These are phyloP conservation scores for Ophthalmolycus amberensis DNA, from an alignment of 2,113 vertebrate species.

Conservation along the genomic window DNA sequence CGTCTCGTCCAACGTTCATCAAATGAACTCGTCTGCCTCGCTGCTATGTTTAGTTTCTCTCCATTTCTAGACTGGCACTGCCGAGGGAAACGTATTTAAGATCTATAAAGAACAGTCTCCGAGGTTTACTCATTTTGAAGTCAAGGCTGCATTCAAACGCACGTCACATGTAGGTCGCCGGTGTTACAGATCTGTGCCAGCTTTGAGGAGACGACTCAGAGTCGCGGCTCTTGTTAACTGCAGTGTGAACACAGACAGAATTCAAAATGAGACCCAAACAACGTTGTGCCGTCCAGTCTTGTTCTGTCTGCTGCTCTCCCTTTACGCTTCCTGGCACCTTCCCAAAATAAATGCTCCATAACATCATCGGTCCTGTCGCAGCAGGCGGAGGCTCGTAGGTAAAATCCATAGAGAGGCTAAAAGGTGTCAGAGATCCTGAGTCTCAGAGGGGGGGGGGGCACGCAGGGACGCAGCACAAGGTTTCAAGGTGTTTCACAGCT, in stretches of 20 bases:
- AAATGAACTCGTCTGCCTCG: neutral
- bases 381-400: conserved; percentile 24
- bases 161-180: conserved; percentile 13
- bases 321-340: conserved; percentile 30
- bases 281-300: conserved; percentile 4
- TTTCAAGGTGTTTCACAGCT: conserved; percentile 45
- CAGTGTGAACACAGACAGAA: conserved; percentile 7
- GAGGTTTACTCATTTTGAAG: neutral
- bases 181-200: conserved; percentile 18
- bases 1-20: neutral
- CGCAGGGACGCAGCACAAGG: conserved; percentile 35
- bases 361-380: conserved; percentile 23
- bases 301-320: neutral
- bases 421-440: conserved; percentile 67
- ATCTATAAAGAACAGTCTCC: neutral
- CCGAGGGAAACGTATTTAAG: neutral
- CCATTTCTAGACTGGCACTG: neutral
- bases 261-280: conserved; percentile 34
- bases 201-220: neutral
- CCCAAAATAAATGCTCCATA: conserved; percentile 10
- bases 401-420: conserved; percentile 60
- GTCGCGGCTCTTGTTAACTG: neutral
- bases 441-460: conserved; percentile 51
- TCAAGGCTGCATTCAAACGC: neutral
- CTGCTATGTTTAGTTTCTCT: neutral